Conservation (phyloP, 1,140 invertebrate species). For the Prorops nasuta region DNA sequence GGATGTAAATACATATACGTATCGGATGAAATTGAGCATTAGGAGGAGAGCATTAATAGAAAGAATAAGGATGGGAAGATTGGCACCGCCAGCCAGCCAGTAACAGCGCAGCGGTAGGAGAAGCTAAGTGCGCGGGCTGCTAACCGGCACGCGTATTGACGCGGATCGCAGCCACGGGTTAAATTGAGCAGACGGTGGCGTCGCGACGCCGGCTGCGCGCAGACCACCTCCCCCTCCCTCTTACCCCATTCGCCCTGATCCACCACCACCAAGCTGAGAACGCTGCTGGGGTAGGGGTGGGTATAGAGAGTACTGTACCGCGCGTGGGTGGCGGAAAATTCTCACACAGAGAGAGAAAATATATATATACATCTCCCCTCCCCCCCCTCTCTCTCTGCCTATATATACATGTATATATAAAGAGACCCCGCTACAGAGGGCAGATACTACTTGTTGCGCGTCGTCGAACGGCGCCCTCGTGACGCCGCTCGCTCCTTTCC, state of each 20-base stretch:
- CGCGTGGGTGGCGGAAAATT: constrained; percentile 2
- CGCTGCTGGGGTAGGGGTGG: neutral
- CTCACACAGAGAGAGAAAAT: constrained; percentile 22
- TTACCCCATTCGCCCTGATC: too few species aligned
- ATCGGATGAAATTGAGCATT: too few species aligned
- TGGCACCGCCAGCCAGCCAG: too few species aligned
- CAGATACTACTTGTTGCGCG: constrained; percentile 34
- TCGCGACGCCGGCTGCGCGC: constrained; percentile 41
- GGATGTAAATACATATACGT: too few species aligned
- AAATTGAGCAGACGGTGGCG: constrained; percentile 48
- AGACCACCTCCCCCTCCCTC: constrained; percentile 12
- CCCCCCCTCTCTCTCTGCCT: constrained; percentile 11
- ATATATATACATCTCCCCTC: constrained; percentile 34
- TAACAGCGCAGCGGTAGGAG: too few species aligned
- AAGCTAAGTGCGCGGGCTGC: too few species aligned
- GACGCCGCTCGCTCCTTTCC: constrained; percentile 23
- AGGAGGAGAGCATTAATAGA: too few species aligned
- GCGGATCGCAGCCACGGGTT: constrained; percentile 37
- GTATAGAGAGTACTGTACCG: neutral
- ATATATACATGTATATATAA: too few species aligned
- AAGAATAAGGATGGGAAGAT: too few species aligned
- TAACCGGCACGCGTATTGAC: constrained; percentile 34
- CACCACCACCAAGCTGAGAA: neutral
- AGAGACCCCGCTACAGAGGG: constrained; percentile 10
- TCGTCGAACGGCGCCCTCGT: constrained; percentile 26